Base-by-base conservation (phyloP, 2,888 invertebrate species). In the Archips xylosteana region DNA sequence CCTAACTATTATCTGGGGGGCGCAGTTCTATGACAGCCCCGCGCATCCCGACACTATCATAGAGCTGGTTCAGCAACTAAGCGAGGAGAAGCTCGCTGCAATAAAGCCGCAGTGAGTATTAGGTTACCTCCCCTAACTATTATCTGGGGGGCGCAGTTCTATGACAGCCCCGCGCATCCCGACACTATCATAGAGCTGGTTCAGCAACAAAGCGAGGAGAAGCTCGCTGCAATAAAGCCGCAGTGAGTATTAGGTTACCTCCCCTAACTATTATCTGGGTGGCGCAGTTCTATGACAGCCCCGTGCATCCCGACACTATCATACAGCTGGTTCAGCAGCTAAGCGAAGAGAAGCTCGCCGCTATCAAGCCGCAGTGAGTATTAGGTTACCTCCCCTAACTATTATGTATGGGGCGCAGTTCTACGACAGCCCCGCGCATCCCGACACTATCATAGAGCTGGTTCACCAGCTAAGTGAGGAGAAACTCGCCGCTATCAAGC, bases 321-420 rank as follows among this genome's bases (percentile, higher is more conserved):
- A 82, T 86, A 2, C 45, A 80, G 0, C 47, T 87, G n/a, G 87
- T 80, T 0, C 82, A 85, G 47, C 66, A 67, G 3, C 23, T 81
- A 0, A 79, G 80, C 0, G 70, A 74, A 2, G 75, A 69, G 0
- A 78, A 76, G 15, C 69, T 85, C 0, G 75, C 81, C 3, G 69
- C 49, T 0, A 68, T 82, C 0, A 78, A 80, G 45, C 60, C 63
- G 3, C n/a, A 59, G 67, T 70, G 77, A 79, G 10, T 75, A 6
- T 5, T 36, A 36, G 5, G 5, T 36, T 36, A 36, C 5, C 5
- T 36, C 2, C 36, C 36, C 36, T 5, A 36, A 2, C 36, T 3
- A 36, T 36, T 23, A 23, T 23, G 1, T 23, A 1, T 1, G 23
- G 23, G 23, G 23, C 23, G 23, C 1, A 23, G 23, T 23, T 23